Base-by-base conservation (phyloP, 2,888 invertebrate genomes). In the Synergus laeviventris region DNA sequence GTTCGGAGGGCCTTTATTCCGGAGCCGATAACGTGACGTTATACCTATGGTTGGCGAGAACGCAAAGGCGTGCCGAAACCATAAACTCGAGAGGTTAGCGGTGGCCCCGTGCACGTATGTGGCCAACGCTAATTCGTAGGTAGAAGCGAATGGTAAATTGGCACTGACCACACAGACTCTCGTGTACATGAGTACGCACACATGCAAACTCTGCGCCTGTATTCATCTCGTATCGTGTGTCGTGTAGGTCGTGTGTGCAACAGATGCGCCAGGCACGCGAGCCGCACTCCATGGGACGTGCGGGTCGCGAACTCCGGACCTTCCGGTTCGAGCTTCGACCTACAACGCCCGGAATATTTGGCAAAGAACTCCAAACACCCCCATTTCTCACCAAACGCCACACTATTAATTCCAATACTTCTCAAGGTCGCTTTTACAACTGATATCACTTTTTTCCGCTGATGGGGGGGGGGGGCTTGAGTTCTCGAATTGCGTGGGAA, bases 231-330 rank as follows among this genome's bases (percentile, higher is more conserved):
- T 81, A 82, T 78, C 81, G 81, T 84, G 84, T 79, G 79, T 83
- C 82, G 83, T 83, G 81, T 81, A 80, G 79, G 81, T 83, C 83
- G 85, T 84, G 85, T 85, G 90, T 85, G 90, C 90, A 90, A 90
- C 90, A 90, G 89, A 90, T 89, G 90, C 88, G 88, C 86, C 84
- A 87, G 86, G 87, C 90, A 90, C 89, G 90, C 89, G 88, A 89
- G 84, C 84, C 84, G 78, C 84, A 81, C 83, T 86, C 84, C 82
- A 84, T 83, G 86, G 84, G 86, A 84, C 84, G 84, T 82, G 83
- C 86, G 84, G 87, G 87, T 88, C 88, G 88, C 86, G 89, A 89
- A 88, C 89, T 85, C 82, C 83, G 86, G 85, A 87, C 87, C 87
- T 86, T 87, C 86, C 85, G 86, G 83, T 82, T 82, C 80, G 78